These are phyloP conservation scores for Napeogenes sylphis DNA, from an alignment of 2,888 invertebrate genomes.

Conservation along the genomic window DNA sequence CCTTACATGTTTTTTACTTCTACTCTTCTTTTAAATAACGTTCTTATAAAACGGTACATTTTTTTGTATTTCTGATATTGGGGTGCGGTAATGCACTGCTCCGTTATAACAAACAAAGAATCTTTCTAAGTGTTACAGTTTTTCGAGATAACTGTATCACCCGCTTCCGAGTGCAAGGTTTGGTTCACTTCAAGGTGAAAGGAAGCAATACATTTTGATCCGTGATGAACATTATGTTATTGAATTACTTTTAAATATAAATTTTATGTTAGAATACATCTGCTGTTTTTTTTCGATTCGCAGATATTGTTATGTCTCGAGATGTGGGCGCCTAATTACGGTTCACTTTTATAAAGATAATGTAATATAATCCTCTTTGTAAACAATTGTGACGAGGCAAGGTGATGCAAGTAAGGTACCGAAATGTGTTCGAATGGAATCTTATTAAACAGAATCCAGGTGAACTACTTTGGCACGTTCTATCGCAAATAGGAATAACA, in stretches of 20 bases:
- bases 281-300: constrained; percentile 58
- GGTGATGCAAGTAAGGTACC: constrained; percentile 53
- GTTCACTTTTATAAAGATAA: constrained; percentile 70
- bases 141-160: constrained; percentile 71
- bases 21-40: constrained; percentile 46
- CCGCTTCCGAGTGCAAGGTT: constrained; percentile 49
- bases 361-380: constrained; percentile 71
- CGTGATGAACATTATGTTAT: constrained; percentile 74
- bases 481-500: constrained; percentile 40
- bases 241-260: constrained; percentile 75
- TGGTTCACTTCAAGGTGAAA: constrained; percentile 66
- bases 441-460: constrained; percentile 50
- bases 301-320: constrained; percentile 52
- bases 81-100: constrained; percentile 57
- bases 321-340: constrained; percentile 76
- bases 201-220: constrained; percentile 74
- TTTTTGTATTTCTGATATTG: constrained; percentile 59
- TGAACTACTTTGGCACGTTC: constrained; percentile 67
- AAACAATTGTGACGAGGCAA: constrained; percentile 67
- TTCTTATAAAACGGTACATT: constrained; percentile 68
- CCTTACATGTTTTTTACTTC: constrained; percentile 64
- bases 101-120: constrained; percentile 67
- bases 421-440: constrained; percentile 52
- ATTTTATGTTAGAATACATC: constrained; percentile 64
- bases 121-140: constrained; percentile 68